Base-by-base conservation (phyloP, 2,888 invertebrate species). In the Steromphala cineraria region DNA sequence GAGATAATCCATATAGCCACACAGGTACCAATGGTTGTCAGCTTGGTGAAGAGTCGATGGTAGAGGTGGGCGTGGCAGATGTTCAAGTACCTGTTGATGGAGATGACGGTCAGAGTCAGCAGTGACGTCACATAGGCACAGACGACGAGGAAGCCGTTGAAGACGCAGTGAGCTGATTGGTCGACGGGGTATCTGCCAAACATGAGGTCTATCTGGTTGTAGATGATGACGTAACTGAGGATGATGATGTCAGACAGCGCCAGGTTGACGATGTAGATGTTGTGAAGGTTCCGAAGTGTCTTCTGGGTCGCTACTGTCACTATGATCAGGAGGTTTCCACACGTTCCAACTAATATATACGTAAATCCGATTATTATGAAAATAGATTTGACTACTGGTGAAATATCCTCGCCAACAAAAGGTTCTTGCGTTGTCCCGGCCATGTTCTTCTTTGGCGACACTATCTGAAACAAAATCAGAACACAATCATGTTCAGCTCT, bases 71-170 rank as follows among this genome's bases (percentile, higher is more conserved):
- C 17, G 75, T 79, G 82, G 40, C 82, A 82, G 67, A 82, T 78
- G 78, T 79, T 78, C n/a, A 82, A 78, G 76, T 80, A 82, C 0
- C 82, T 46, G 80, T 82, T 82, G 46, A 82, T 21, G 46, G 78
- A 71, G 46, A 82, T 80, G 67, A 80, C 67, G 3, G 75, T 75
- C 31, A 82, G 56, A 21, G 80, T 80, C 53, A 67, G 71, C 36
- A 82, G 46, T 19, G 82, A 82, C 46, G 67, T 53, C 19, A 21
- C 36, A 36, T 78, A 81, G 17, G 74, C 79, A 17, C n/a, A 67
- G 8, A 79, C 79, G 15, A 78, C 75, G 13, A 79, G n/a, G 53
- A 79, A 67, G 7, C 75, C 81, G 67, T 81, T 81, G 31, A 81
- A 67, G 53, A 67, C 67, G 56, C 81, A 81, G 71, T 62, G 36